Conservation (phyloP, 2,797 vertebrate species). For the Fistularia tabacaria region DNA sequence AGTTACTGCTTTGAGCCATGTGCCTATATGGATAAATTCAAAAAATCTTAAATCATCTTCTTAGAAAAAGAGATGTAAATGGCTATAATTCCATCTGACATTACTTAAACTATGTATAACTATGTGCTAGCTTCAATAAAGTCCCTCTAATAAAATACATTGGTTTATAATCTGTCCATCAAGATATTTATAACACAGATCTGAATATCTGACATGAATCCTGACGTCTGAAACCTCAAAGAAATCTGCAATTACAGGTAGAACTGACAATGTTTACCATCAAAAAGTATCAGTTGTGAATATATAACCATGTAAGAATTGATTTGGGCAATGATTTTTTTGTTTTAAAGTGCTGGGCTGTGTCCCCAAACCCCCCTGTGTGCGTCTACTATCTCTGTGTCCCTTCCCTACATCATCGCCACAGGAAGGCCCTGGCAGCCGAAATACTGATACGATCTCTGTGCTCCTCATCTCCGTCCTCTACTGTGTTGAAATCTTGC, state of each 20-base stretch:
- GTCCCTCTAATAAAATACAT: no score
- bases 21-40: no score
- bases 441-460: slow-evolving; percentile 75
- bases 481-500: slow-evolving; percentile 75
- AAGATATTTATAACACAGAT: no score
- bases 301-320: slow-evolving; percentile 15
- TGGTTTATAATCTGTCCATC: no score
- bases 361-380: slow-evolving; percentile 25
- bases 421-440: slow-evolving; percentile 78
- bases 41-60: no score
- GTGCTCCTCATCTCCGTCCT: slow-evolving; percentile 68
- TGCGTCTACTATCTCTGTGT: slow-evolving; percentile 61
- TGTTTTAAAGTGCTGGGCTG: slow-evolving; percentile 15
- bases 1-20: no score
- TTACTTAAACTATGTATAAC: no score
- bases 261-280: no score
- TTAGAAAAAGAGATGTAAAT: no score
- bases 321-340: slow-evolving; percentile 6
- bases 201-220: not conserved
- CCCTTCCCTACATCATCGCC: slow-evolving; percentile 68
- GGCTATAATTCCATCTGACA: no score
- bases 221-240: not conserved
- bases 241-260: no score
- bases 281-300: not conserved
- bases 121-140: no score